These are phyloP conservation scores for Willowsia nigromaculata DNA, from an alignment of 2,888 invertebrate species.

Conservation along the genomic window DNA sequence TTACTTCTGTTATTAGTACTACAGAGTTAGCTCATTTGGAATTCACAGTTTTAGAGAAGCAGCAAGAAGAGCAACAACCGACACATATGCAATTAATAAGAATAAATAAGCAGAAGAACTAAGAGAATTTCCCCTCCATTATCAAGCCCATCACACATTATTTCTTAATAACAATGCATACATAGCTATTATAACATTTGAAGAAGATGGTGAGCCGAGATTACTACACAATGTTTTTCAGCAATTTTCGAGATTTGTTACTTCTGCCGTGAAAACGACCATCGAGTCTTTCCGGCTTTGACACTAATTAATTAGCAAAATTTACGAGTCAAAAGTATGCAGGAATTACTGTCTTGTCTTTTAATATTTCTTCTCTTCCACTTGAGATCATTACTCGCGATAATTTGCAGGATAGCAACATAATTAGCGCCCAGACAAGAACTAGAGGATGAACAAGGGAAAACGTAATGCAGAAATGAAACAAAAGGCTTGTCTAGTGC, in stretches of 20 bases:
- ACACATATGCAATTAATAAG: no score
- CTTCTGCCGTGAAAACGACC: conserved; percentile 31
- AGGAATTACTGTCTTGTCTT: not conserved
- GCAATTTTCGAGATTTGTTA: conserved; percentile 20
- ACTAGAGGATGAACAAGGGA: not conserved
- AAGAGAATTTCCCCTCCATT: no score
- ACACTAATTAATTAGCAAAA: conserved; percentile 61
- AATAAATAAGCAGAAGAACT: not conserved
- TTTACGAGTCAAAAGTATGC: conserved; percentile 32
- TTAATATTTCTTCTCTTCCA: not conserved
- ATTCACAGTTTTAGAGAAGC: not conserved
- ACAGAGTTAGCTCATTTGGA: not conserved
- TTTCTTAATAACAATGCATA: no score
- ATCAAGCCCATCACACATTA: no score
- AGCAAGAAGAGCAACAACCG: conserved; percentile 9
- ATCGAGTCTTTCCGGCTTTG: conserved; percentile 24
- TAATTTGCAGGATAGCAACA: conserved; percentile 43
- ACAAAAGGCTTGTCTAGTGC: conserved; percentile 1
- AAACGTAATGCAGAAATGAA: not conserved
- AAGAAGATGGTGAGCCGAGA: no score
- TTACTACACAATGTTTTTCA: not conserved
- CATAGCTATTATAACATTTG: no score
- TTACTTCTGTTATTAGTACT: not conserved
- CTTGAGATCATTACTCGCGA: conserved; percentile 8
- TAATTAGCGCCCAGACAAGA: conserved; percentile 36